Evolutionary conservation across 1,140 invertebrate species (phyloP), one percentile per base, ranked within the genome.

Genomic region (Drosophila parvula): DNA sequence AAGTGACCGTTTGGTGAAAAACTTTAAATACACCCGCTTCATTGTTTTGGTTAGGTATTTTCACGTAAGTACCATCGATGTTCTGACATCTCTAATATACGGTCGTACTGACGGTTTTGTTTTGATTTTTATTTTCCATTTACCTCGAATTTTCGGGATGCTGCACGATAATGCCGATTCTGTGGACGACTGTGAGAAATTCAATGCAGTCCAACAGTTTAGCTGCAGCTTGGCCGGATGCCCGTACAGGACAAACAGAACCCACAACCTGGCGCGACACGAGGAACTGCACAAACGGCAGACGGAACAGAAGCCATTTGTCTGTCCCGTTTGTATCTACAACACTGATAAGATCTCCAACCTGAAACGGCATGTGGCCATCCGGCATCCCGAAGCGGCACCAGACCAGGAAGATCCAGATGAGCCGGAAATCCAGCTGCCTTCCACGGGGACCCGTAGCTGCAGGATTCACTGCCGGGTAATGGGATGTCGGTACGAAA

Each of bases 251-350:
- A 76, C 74, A 1, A 68, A 76, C n/a, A 44, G 74, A 5, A 22
- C 73, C 36, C 75, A 56, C 55, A 76, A 76, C 41, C 48, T 76
- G 47, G 43, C 48, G 74, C 55, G 74, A 1, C 74, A 76, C 30
- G 73, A 68, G 18, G 47, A 58, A 5, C 36, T 41, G 0, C 74
- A 76, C 55, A 16, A 30, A 0, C 14, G 14, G 0, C 38, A 51
- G 0, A 5, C 11, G 3, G 61, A 76, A 4, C 5, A 16, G 2
- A 67, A 76, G 36, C 14, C 14, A 12, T 65, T 41, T 10, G 32
- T 11, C 8, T 76, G 74, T 14, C 45, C 51, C 4, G 10, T 55
- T 3, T 76, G 74, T 55, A 11, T 76, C 12, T 76, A 76, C 73
- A 76, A 55, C 48, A 36, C 62, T 0, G 48, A 67, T 12, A 76